phyloP scores from a whole-genome alignment of 2,888 invertebrate genomes.

The Galeopsomyia nigrocyanea region DNA sequence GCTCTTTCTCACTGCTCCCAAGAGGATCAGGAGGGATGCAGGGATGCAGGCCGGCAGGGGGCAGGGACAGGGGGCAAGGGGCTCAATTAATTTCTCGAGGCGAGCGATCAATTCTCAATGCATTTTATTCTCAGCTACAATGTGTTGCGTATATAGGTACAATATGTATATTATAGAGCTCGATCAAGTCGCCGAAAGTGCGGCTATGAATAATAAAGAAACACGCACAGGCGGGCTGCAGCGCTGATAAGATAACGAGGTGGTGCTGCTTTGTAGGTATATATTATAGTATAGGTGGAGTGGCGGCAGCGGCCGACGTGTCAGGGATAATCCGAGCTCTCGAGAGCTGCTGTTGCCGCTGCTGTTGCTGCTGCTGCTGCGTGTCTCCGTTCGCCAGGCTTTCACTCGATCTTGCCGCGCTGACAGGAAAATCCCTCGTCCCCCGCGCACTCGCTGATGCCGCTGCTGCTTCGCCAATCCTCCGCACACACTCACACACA shows the following conservation, averaged over 20 bases:
- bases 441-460: slow-evolving; percentile 55
- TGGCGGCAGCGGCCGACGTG: neutral
- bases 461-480: neutral
- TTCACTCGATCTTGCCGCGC: slow-evolving; percentile 68
- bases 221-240: no score
- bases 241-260: neutral
- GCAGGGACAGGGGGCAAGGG: neutral
- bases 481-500: slow-evolving; percentile 5
- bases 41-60: no score
- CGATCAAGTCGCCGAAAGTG: no score
- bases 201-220: no score
- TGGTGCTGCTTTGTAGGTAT: no score
- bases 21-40: no score
- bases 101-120: no score
- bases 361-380: slow-evolving; percentile 41
- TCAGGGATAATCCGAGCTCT: slow-evolving; percentile 49
- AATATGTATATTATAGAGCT: no score
- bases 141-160: no score
- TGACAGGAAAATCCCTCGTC: slow-evolving; percentile 67
- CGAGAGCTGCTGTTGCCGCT: slow-evolving; percentile 53
- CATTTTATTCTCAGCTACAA: no score
- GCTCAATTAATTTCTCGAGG: slow-evolving; percentile 41
- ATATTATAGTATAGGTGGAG: neutral
- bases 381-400: slow-evolving; percentile 65
- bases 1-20: no score